Evolutionary conservation across 2,888 invertebrate species (phyloP).

Genomic region (Tetragnatha montana): DNA sequence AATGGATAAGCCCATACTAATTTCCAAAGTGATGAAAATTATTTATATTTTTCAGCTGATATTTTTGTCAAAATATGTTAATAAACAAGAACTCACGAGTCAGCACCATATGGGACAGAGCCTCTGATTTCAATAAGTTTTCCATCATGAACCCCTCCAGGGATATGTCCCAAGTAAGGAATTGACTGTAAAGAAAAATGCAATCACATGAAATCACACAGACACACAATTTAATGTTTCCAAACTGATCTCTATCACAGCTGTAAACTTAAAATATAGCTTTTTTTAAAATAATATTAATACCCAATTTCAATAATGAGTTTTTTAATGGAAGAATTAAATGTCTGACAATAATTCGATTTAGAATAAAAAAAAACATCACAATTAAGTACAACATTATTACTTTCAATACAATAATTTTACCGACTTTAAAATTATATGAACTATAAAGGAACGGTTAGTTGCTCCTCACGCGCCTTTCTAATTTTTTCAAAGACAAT

Average conservation of each 20-base stretch:
- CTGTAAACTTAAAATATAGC: neutral
- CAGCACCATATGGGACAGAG: conserved; percentile 53
- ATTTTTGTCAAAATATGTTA: too few species aligned
- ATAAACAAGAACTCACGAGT: conserved; percentile 15
- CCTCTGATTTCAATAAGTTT: conserved; percentile 60
- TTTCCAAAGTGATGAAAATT: too few species aligned
- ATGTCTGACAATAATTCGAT: too few species aligned
- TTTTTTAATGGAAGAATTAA: neutral
- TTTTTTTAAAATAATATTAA: neutral
- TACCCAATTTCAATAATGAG: neutral
- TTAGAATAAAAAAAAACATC: too few species aligned
- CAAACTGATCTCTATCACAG: neutral
- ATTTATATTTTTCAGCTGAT: too few species aligned
- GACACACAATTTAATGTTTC: neutral
- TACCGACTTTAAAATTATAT: too few species aligned
- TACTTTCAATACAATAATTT: too few species aligned
- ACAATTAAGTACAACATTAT: too few species aligned
- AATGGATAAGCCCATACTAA: too few species aligned
- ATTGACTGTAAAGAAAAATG: conserved; percentile 30
- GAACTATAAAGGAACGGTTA: neutral
- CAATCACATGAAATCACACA: neutral
- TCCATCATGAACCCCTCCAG: conserved; percentile 51
- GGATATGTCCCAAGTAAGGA: conserved; percentile 47
- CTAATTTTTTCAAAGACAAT: neutral
- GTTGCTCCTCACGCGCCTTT: neutral